These are phyloP conservation scores for Liopterus haemorrhoidalis DNA, from an alignment of 2,888 invertebrate species.

Conservation along the genomic window DNA sequence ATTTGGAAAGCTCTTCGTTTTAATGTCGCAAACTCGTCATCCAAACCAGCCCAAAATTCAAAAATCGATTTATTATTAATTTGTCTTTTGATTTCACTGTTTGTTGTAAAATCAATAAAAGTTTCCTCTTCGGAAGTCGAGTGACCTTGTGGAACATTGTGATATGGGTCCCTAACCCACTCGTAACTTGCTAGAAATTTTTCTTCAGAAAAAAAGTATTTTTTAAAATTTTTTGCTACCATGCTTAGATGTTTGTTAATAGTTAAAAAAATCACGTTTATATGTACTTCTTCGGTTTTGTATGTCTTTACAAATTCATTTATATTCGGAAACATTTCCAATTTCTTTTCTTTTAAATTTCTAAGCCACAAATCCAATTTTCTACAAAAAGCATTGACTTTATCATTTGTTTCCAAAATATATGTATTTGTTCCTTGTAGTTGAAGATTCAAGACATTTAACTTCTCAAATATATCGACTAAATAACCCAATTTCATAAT, in stretches of 20 bases:
- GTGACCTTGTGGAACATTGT: slow-evolving; percentile 9
- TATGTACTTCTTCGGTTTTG: slow-evolving; percentile 9
- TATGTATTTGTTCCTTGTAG: slow-evolving; percentile 24
- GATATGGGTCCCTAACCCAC: slow-evolving; percentile 18
- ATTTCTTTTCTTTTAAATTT: slow-evolving; percentile 12
- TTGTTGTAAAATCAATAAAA: slow-evolving; percentile 6
- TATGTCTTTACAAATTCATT: slow-evolving; percentile 11
- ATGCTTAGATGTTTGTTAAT: slow-evolving; percentile 18
- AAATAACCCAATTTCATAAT: slow-evolving; percentile 25
- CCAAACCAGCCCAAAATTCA: slow-evolving; percentile 7
- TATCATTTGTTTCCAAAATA: slow-evolving; percentile 21
- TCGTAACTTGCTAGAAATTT: slow-evolving; percentile 15
- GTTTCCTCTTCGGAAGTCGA: slow-evolving; percentile 9
- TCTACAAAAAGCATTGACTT: slow-evolving; percentile 21
- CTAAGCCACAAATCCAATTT: slow-evolving; percentile 22
- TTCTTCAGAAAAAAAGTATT: slow-evolving; percentile 8
- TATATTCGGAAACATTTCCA: slow-evolving; percentile 17
- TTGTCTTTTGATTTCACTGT: neutral
- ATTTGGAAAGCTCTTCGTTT: slow-evolving; percentile 6
- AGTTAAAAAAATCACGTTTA: slow-evolving; percentile 9
- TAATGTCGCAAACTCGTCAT: slow-evolving; percentile 5
- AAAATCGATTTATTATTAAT: neutral
- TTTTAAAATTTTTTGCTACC: slow-evolving; percentile 17
- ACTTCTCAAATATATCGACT: slow-evolving; percentile 27
- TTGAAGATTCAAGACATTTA: slow-evolving; percentile 23